Conservation (phyloP, 2,888 invertebrate species). For the Drosophila niveifrons region DNA sequence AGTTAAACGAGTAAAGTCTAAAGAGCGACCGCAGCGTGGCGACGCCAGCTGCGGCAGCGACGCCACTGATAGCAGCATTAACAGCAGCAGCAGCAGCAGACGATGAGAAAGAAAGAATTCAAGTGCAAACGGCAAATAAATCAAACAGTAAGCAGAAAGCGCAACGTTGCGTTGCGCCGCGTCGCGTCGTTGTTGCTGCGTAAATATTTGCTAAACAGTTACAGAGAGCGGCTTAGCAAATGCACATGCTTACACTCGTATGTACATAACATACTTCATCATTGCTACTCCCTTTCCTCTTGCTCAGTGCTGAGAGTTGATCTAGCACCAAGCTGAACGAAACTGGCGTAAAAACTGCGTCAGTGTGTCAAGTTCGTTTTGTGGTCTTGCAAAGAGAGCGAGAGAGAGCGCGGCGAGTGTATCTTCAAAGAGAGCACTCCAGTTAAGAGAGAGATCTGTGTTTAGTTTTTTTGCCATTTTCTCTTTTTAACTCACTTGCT, state of each 20-base stretch:
- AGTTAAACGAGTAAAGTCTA: slow-evolving; percentile 67
- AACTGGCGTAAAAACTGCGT: slow-evolving; percentile 73
- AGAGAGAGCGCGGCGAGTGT: slow-evolving; percentile 2
- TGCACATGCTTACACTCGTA: slow-evolving; percentile 16
- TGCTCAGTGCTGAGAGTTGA: slow-evolving; percentile 14
- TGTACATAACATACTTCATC: slow-evolving; percentile 1
- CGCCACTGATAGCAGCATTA: neutral
- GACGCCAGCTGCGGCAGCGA: neutral
- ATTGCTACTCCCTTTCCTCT: neutral
- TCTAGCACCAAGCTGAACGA: slow-evolving; percentile 30
- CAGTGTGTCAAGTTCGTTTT: slow-evolving; percentile 84
- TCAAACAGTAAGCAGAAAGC: slow-evolving; percentile 75
- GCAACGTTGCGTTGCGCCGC: slow-evolving; percentile 35
- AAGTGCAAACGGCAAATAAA: slow-evolving; percentile 80
- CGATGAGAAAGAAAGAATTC: slow-evolving; percentile 63
- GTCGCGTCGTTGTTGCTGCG: slow-evolving; percentile 27
- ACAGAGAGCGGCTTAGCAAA: slow-evolving; percentile 50
- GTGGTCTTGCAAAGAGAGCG: slow-evolving; percentile 29
- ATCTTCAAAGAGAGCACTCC: slow-evolving; percentile 19
- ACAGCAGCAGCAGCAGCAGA: slow-evolving; percentile 13
- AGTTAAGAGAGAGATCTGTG: slow-evolving; percentile 41
- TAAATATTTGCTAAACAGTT: slow-evolving; percentile 67
- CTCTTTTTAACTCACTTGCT: slow-evolving; percentile 30
- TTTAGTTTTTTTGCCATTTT: slow-evolving; percentile 3
- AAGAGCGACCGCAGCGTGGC: slow-evolving; percentile 25